A percentile compares a stretch with the other conserved stretches of the same genome.
Conservation (phyloP, 2,888 invertebrate genomes). For the Linyphia triangularis region DNA sequence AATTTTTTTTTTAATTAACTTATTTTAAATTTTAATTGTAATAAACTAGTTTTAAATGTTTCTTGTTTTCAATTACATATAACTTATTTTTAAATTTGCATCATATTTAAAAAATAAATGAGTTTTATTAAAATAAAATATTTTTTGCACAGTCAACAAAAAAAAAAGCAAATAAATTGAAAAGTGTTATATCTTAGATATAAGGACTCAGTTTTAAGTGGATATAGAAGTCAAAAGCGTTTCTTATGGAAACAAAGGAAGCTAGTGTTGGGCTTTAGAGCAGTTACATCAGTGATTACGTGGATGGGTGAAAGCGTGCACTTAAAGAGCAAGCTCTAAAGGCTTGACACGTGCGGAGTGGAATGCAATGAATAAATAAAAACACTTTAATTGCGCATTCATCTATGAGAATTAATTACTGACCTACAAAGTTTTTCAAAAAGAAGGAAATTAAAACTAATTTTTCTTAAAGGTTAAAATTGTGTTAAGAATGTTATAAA, state of each 20-base stretch:
- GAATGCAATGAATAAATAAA: conserved; percentile 45
- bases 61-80: too few species aligned
- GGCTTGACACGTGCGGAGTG: conserved; percentile 7
- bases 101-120: background rate
- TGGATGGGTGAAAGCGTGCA: conserved; percentile 26
- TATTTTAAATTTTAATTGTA: too few species aligned
- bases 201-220: background rate
- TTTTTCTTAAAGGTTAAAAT: too few species aligned
- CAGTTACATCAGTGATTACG: conserved; percentile 32
- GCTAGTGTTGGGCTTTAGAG: conserved; percentile 1
- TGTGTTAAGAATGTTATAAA: too few species aligned
- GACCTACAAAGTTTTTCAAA: too few species aligned
- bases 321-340: conserved; percentile 22
- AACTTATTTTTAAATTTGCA: background rate
- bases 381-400: too few species aligned
- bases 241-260: background rate
- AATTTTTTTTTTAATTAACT: too few species aligned
- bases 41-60: too few species aligned
- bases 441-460: too few species aligned
- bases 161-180: background rate
- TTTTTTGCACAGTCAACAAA: background rate
- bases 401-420: too few species aligned
- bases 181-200: background rate
- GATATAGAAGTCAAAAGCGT: background rate
- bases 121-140: background rate